Evolutionary conservation across 2,113 vertebrate genomes (phyloP).

Genomic region (Archocentrus centrarchus): DNA sequence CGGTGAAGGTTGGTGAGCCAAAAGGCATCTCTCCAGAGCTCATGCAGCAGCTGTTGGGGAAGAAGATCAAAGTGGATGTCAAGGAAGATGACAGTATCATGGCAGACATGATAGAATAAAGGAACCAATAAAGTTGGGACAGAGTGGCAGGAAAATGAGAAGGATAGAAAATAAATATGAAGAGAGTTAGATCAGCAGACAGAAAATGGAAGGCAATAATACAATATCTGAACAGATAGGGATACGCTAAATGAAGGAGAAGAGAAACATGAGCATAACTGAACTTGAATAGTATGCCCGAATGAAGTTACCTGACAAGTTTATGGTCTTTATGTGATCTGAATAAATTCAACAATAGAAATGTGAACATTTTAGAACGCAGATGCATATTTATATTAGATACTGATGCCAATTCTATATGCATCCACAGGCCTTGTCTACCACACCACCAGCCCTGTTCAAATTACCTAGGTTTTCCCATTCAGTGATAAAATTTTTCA

Average conservation of each 20-base stretch:
- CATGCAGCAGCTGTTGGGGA: not conserved
- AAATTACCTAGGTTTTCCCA: not conserved
- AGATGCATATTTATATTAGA: not conserved
- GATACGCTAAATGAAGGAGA: not conserved
- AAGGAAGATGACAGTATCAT: slow-evolving; percentile 87
- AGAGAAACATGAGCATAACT: not conserved
- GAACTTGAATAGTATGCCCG: not conserved
- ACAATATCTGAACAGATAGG: not conserved
- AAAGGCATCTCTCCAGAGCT: not conserved
- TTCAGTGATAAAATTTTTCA: not conserved
- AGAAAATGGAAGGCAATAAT: not conserved
- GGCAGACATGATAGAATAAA: slow-evolving; percentile 79
- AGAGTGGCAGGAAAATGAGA: not conserved
- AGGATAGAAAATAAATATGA: not conserved
- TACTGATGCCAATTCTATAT: not conserved
- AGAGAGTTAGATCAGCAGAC: not conserved
- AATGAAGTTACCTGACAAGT: not conserved
- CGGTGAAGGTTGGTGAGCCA: not conserved
- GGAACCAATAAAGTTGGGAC: not conserved
- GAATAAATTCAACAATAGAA: not conserved
- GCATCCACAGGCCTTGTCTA: not conserved
- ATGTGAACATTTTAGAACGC: not conserved
- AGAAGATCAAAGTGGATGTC: slow-evolving; percentile 77
- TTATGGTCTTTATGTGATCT: not conserved
- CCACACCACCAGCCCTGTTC: not conserved